phyloP scores from a whole-genome alignment of 2,888 invertebrate genomes.

The Phyto melanocephala region DNA sequence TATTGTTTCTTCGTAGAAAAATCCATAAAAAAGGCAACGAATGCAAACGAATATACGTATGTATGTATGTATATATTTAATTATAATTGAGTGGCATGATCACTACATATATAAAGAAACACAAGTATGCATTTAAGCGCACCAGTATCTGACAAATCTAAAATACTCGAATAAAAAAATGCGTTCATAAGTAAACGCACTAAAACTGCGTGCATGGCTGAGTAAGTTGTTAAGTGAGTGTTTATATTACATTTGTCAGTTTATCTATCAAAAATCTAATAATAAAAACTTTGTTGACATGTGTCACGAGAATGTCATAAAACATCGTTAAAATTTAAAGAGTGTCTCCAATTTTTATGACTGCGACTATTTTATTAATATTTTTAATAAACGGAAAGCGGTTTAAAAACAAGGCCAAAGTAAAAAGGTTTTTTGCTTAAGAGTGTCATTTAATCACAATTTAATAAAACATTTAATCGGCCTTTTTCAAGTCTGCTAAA shows the following conservation, averaged over 20 bases:
- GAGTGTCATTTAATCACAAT: neutral
- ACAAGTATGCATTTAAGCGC: neutral
- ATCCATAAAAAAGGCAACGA: constrained; percentile 38
- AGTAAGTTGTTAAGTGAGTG: neutral
- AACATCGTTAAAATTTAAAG: constrained; percentile 51
- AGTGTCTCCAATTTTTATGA: constrained; percentile 34
- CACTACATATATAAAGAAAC: neutral
- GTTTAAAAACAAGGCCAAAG: constrained; percentile 20
- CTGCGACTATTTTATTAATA: constrained; percentile 5
- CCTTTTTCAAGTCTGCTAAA: no score
- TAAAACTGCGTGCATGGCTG: neutral
- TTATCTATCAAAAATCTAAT: constrained; percentile 46
- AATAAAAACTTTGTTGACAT: constrained; percentile 60
- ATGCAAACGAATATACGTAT: neutral
- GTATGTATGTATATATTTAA: constrained; percentile 18
- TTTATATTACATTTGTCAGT: constrained; percentile 45
- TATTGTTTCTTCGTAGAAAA: constrained; percentile 54
- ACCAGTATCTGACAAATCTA: constrained; percentile 29
- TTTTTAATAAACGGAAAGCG: constrained; percentile 33
- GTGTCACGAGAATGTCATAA: constrained; percentile 64
- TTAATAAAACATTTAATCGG: neutral
- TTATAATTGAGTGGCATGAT: constrained; percentile 60
- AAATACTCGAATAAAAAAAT: constrained; percentile 30
- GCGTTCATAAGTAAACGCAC: constrained; percentile 21
- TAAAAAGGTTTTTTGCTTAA: neutral